Percentiles rank a stretch among this genome's conserved stretches.
These are phyloP conservation scores for Drosophila sordidula DNA, from an alignment of 2,888 invertebrate genomes.

Conservation along the genomic window DNA sequence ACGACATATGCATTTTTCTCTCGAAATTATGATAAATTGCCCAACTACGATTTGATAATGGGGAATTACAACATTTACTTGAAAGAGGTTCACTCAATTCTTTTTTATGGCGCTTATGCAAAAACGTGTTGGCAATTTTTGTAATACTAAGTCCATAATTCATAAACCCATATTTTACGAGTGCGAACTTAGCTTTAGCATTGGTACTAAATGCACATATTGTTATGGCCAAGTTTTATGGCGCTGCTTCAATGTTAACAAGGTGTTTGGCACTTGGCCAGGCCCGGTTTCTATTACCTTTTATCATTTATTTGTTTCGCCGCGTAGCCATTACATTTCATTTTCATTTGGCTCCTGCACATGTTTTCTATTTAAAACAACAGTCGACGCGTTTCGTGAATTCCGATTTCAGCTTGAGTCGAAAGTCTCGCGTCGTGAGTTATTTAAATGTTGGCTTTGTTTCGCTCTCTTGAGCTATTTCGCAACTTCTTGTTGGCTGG, in stretches of 20 bases:
- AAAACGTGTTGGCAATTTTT: neutral
- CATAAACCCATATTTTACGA: neutral
- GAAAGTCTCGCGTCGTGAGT: conserved; percentile 4
- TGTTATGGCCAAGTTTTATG: conserved; percentile 11
- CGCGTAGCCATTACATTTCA: conserved; percentile 12
- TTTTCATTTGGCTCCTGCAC: conserved; percentile 6
- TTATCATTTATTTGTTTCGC: conserved; percentile 1
- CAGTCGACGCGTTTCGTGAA: conserved; percentile 8
- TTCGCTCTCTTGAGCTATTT: conserved; percentile 37
- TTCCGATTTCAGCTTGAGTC: neutral
- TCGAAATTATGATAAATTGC: too few relatives aligned
- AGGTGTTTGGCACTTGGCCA: conserved; percentile 6
- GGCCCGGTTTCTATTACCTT: conserved; percentile 17
- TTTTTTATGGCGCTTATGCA: neutral
- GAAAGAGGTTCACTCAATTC: neutral
- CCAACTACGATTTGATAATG: neutral
- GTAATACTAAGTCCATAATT: neutral
- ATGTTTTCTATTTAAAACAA: conserved; percentile 4
- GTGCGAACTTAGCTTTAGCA: too few relatives aligned
- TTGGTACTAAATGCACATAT: neutral
- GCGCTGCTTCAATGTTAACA: conserved; percentile 4
- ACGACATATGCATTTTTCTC: too few relatives aligned
- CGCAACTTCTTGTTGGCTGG: conserved; percentile 44
- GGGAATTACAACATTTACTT: neutral
- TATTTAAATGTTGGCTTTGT: conserved; percentile 47